Evolutionary conservation across 2,113 vertebrate species (phyloP).

Genomic region (Cyanoramphus novaezelandiae): DNA sequence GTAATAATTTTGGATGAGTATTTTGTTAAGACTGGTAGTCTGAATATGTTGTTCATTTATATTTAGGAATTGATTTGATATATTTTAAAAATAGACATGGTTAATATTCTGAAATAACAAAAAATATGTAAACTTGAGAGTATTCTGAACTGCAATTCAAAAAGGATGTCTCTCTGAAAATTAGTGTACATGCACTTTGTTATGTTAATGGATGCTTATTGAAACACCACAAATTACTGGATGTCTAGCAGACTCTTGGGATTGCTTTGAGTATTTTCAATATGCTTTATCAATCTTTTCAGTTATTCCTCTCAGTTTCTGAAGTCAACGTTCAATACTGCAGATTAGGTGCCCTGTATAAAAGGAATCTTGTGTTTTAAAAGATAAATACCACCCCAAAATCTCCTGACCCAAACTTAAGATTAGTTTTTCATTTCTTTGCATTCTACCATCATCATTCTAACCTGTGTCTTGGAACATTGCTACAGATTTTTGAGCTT

Average conservation of each 20-base stretch:
- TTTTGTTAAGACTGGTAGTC: background rate
- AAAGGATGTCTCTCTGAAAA: slow-evolving; percentile 8
- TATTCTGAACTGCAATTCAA: slow-evolving; percentile 8
- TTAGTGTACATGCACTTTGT: slow-evolving; percentile 23
- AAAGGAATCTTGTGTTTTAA: background rate
- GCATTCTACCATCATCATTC: background rate
- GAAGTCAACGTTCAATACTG: slow-evolving; percentile 1
- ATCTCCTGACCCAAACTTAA: background rate
- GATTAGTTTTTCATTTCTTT: background rate
- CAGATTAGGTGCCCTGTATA: background rate
- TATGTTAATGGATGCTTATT: slow-evolving; percentile 23
- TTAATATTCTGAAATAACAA: slow-evolving; percentile 39
- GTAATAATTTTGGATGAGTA: slow-evolving; percentile 30
- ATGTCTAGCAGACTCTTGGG: slow-evolving; percentile 10
- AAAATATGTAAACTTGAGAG: background rate
- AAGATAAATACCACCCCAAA: background rate
- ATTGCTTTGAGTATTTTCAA: slow-evolving; percentile 32
- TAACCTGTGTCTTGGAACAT: background rate
- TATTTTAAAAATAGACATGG: background rate
- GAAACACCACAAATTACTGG: slow-evolving; percentile 17
- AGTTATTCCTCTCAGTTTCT: slow-evolving; percentile 12
- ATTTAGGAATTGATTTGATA: background rate
- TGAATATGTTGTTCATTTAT: background rate
- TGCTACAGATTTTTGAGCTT: background rate
- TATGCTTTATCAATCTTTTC: slow-evolving; percentile 20